phyloP scores from a whole-genome alignment of 1,140 invertebrate genomes.

The Lepidurus apus region DNA sequence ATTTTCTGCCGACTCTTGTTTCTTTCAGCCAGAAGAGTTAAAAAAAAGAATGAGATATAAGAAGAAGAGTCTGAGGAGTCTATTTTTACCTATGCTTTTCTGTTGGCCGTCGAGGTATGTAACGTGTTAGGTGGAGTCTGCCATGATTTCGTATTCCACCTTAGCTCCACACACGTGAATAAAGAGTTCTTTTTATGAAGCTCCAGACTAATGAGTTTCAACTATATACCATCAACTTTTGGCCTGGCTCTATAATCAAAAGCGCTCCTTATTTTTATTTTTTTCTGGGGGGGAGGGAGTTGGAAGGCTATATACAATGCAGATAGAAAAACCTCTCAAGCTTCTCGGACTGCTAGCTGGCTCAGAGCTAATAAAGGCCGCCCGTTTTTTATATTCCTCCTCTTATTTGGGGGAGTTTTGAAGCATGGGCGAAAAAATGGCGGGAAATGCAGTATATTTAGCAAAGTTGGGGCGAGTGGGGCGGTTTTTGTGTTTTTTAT shows the following conservation, averaged over 20 bases:
- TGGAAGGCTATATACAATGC: neutral
- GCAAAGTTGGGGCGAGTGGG: no score
- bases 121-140: neutral
- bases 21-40: no score
- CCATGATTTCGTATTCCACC: neutral
- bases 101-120: neutral
- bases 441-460: no score
- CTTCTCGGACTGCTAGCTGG: neutral
- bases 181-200: neutral
- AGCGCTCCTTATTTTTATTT: neutral
- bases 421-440: neutral
- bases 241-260: constrained; percentile 1
- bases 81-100: no score
- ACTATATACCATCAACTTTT: neutral
- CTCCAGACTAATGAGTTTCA: neutral
- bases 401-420: neutral
- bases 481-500: no score
- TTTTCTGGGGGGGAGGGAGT: neutral
- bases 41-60: no score
- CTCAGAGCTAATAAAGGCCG: neutral
- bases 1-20: no score
- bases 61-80: no score
- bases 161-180: neutral
- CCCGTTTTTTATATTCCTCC: neutral
- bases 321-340: neutral